phyloP scores from a whole-genome alignment of 2,797 vertebrate species.

The Amblyraja radiata region DNA sequence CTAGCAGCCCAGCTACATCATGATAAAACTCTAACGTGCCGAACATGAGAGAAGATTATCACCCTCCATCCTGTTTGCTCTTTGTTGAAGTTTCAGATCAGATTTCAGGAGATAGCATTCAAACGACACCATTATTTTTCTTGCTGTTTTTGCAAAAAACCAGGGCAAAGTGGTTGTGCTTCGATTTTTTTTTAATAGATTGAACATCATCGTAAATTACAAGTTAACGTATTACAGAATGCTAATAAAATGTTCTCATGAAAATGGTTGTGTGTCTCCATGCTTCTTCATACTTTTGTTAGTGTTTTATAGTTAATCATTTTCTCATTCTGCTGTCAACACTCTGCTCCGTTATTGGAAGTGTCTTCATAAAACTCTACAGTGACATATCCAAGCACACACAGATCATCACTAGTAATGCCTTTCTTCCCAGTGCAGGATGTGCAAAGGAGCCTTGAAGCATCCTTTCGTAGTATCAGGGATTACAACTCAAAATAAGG shows the following conservation, averaged over 20 bases:
- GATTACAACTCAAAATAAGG: too few species aligned
- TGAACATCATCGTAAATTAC: background rate
- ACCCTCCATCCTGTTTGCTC: too few species aligned
- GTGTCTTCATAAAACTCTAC: background rate
- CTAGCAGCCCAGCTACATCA: background rate
- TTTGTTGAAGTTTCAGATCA: background rate
- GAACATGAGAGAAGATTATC: background rate
- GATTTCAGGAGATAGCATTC: background rate
- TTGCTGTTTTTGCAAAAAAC: background rate
- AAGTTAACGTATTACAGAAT: background rate
- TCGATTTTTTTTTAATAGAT: background rate
- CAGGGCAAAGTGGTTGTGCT: too few species aligned
- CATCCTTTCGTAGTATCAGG: too few species aligned
- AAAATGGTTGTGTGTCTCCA: background rate
- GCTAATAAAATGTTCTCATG: background rate
- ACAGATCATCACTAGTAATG: too few species aligned
- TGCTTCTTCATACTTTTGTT: background rate
- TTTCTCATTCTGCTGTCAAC: background rate
- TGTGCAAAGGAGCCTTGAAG: too few species aligned
- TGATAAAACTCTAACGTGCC: background rate
- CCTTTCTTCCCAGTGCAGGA: background rate
- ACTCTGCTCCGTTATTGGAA: background rate
- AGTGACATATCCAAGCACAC: too few species aligned
- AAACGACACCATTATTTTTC: background rate
- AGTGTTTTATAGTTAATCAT: background rate